Percentiles rank a stretch among this genome's conserved stretches.
phyloP scores from a whole-genome alignment of 2,113 vertebrate genomes.

The Charadrius vociferus region DNA sequence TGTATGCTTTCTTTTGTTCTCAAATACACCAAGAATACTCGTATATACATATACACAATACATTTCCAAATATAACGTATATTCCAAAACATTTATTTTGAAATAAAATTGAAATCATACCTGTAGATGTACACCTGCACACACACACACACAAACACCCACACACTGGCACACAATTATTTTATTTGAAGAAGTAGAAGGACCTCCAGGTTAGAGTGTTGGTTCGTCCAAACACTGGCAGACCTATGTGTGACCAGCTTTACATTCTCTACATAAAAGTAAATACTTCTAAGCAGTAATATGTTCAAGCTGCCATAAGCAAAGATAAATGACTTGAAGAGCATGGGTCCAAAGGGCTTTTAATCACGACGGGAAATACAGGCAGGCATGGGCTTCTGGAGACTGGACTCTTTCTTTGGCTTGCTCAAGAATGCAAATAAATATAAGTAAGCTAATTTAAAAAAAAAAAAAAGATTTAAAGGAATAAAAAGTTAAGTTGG shows the following conservation, averaged over 20 bases:
- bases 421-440: background rate
- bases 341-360: background rate
- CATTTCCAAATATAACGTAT: background rate
- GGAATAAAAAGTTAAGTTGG: background rate
- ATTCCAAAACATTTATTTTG: background rate
- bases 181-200: background rate
- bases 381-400: background rate
- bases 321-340: background rate
- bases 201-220: background rate
- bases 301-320: background rate
- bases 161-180: rapidly evolving
- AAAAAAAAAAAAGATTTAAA: background rate
- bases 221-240: background rate
- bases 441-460: background rate
- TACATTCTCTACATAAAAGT: background rate
- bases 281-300: background rate
- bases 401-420: background rate
- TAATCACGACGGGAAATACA: background rate
- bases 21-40: background rate
- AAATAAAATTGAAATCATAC: background rate
- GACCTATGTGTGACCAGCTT: background rate
- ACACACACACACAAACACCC: background rate
- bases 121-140: background rate
- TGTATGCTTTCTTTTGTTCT: background rate
- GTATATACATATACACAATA: background rate